Percentiles rank a stretch among this genome's conserved stretches.
Conservation (phyloP, 2,113 vertebrate species). For the Aptenodytes forsteri region DNA sequence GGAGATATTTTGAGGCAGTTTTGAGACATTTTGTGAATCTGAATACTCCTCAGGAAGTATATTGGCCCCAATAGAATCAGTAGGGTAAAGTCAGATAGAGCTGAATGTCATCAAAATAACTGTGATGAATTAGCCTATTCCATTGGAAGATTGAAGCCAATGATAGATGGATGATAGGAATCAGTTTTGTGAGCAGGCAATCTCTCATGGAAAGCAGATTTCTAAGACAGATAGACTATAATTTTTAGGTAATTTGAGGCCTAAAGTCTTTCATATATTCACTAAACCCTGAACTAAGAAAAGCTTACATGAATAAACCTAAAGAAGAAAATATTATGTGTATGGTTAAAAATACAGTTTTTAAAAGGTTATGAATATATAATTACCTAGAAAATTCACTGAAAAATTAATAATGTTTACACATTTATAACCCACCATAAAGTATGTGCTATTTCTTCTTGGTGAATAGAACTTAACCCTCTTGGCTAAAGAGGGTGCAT, state of each 20-base stretch:
- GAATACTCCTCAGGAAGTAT: not conserved
- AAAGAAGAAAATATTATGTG: not conserved
- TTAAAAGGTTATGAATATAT: not conserved
- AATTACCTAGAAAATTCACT: not conserved
- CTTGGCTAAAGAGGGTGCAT: not conserved
- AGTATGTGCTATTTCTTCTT: not conserved
- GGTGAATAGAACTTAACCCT: not conserved
- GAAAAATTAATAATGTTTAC: not conserved
- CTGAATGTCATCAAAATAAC: slow-evolving; percentile 17
- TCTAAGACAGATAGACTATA: not conserved
- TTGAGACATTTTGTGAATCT: not conserved
- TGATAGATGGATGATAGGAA: slow-evolving; percentile 41
- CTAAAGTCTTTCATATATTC: not conserved
- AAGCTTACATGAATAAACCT: not conserved
- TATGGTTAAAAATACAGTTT: not conserved
- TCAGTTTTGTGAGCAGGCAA: slow-evolving; percentile 30
- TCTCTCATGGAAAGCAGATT: slow-evolving; percentile 41
- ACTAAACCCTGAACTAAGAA: not conserved
- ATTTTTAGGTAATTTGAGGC: slow-evolving; percentile 27
- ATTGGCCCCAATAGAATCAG: not conserved
- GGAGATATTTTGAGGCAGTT: not conserved
- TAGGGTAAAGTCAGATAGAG: not conserved
- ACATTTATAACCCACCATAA: not conserved
- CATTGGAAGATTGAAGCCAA: slow-evolving; percentile 58
- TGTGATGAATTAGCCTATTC: slow-evolving; percentile 66